Evolutionary conservation across 2,888 invertebrate genomes (phyloP).

Genomic region (Andricus quercusramuli): DNA sequence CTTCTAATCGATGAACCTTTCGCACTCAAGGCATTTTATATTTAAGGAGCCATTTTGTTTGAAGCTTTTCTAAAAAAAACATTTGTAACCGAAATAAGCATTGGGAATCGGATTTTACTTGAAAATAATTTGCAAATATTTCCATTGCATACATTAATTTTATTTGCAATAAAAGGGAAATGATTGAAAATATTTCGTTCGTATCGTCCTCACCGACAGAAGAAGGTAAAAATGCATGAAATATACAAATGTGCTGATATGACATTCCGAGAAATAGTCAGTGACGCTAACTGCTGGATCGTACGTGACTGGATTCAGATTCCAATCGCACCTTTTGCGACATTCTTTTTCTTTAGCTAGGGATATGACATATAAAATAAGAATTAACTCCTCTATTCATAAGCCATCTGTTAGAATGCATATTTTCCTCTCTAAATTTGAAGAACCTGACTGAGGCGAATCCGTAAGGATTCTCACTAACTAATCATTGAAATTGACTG

Average conservation of each 20-base stretch:
- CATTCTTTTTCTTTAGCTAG: conserved; percentile 2
- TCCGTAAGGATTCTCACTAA: background rate
- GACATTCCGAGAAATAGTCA: conserved; percentile 62
- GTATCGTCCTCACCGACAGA: background rate
- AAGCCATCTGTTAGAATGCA: background rate
- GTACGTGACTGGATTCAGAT: conserved; percentile 64
- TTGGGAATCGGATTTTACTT: no score
- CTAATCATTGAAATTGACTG: background rate
- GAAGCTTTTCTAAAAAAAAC: background rate
- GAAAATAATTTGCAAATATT: background rate
- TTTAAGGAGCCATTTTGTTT: background rate
- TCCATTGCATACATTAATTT: background rate
- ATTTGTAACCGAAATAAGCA: background rate
- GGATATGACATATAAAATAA: background rate
- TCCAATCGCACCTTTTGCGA: conserved; percentile 45
- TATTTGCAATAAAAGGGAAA: background rate
- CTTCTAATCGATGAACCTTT: no score
- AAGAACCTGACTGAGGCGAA: no score
- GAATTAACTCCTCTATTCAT: background rate
- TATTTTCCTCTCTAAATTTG: background rate
- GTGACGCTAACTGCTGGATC: conserved; percentile 53
- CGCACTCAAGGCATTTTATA: background rate
- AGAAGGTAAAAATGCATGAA: background rate
- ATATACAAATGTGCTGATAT: conserved; percentile 53
- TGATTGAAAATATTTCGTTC: background rate